These are phyloP conservation scores for Teleogryllus occipitalis DNA, from an alignment of 1,140 invertebrate genomes.

Conservation along the genomic window DNA sequence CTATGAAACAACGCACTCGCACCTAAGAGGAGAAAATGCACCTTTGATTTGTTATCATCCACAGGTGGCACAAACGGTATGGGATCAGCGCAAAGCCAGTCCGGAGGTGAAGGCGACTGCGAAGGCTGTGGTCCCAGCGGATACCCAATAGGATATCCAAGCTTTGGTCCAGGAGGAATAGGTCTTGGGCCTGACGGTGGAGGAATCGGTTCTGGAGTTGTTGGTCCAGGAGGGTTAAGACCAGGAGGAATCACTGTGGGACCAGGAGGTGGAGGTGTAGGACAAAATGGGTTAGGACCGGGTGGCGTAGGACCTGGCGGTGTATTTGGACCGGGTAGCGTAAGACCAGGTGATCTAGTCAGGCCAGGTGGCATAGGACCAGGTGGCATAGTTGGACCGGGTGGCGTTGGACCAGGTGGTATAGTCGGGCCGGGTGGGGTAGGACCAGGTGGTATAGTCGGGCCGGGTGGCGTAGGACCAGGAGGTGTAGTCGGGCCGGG, in stretches of 20 bases:
- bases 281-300: conserved; percentile 19
- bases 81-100: conserved; percentile 70
- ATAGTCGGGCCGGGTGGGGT: neutral
- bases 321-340: conserved; percentile 24
- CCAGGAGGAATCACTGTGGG: conserved; percentile 21
- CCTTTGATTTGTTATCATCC: conserved; percentile 17
- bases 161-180: neutral
- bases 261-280: conserved; percentile 20
- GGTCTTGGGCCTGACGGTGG: neutral
- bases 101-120: conserved; percentile 36
- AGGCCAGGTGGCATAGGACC: conserved; percentile 21
- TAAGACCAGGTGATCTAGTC: conserved; percentile 15
- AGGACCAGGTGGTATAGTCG: conserved; percentile 8
- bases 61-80: conserved; percentile 62
- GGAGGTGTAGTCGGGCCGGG: conserved; percentile 22
- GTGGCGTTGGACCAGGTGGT: conserved; percentile 14
- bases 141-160: no score
- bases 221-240: conserved; percentile 6
- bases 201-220: neutral
- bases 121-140: conserved; percentile 33
- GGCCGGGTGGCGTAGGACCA: conserved; percentile 9
- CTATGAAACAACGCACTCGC: no score
- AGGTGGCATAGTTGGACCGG: conserved; percentile 11
- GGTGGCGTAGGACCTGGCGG: conserved; percentile 20
- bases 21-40: neutral